Conservation (phyloP, 1,140 invertebrate genomes). For the Hycleus cichorii region DNA sequence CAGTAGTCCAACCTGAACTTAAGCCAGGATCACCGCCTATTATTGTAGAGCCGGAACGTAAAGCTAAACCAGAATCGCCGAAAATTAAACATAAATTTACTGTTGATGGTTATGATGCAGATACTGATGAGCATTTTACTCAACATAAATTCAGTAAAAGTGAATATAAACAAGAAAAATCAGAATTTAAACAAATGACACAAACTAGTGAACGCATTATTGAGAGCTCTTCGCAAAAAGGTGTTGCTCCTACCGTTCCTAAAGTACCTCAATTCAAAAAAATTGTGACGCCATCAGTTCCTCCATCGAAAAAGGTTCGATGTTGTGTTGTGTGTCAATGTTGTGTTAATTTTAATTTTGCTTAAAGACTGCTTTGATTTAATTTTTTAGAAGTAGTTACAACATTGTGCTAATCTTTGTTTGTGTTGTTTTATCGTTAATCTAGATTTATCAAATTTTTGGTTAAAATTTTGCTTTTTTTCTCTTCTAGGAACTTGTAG, state of each 20-base stretch:
- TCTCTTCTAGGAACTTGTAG: constrained; percentile 41
- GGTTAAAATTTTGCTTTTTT: not conserved
- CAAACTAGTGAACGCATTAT: constrained; percentile 26
- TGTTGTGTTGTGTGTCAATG: constrained; percentile 12
- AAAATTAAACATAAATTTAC: constrained; percentile 48
- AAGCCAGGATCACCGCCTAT: constrained; percentile 50
- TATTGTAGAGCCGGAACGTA: constrained; percentile 42
- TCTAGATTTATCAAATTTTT: too few relatives aligned
- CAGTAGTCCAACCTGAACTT: constrained; percentile 21
- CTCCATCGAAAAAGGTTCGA: constrained; percentile 39
- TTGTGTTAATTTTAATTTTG: not conserved
- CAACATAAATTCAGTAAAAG: constrained; percentile 34
- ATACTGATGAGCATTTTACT: constrained; percentile 57
- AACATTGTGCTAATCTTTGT: too few relatives aligned
- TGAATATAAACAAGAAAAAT: constrained; percentile 34
- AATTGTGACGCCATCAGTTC: constrained; percentile 20
- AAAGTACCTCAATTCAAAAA: constrained; percentile 30
- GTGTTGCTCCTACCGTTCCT: constrained; percentile 24
- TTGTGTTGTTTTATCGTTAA: too few relatives aligned
- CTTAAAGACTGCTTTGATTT: too few relatives aligned
- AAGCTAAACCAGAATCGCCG: constrained; percentile 48
- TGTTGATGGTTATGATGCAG: constrained; percentile 58
- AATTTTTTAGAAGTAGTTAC: too few relatives aligned
- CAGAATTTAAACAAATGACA: constrained; percentile 26
- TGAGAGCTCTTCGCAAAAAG: constrained; percentile 26